phyloP scores from a whole-genome alignment of 92 coral and sea anemone species.

The Porites rus region DNA sequence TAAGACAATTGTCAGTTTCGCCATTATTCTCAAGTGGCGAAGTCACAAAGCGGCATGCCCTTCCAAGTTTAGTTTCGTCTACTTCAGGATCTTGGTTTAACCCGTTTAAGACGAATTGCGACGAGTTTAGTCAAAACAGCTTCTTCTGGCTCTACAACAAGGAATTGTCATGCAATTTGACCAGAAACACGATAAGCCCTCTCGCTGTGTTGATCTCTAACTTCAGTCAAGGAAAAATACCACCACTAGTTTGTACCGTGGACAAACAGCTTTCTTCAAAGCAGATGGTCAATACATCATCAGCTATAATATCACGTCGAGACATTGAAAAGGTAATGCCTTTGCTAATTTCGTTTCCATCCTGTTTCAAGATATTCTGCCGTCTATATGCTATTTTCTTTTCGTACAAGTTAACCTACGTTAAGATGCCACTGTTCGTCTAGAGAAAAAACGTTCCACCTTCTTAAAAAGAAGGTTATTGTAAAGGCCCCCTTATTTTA shows the following conservation, averaged over 20 bases:
- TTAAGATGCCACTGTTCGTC: too few species aligned
- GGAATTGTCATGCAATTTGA: background rate
- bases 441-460: too few species aligned
- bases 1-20: background rate
- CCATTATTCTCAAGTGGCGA: background rate
- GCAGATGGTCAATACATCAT: conserved; percentile 19
- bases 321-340: conserved; percentile 36
- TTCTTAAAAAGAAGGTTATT: too few species aligned
- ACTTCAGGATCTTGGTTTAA: conserved; percentile 29
- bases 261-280: background rate
- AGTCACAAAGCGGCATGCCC: background rate
- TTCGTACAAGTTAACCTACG: too few species aligned
- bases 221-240: conserved; percentile 6
- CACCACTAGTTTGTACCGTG: background rate
- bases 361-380: too few species aligned
- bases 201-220: conserved; percentile 28
- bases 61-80: conserved; percentile 7
- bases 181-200: conserved; percentile 31
- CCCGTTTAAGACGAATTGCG: background rate
- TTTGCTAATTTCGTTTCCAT: background rate
- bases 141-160: background rate
- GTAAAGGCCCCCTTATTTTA: too few species aligned
- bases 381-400: too few species aligned
- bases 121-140: background rate
- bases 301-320: conserved; percentile 35